These are phyloP conservation scores for Etheostoma spectabile DNA, from an alignment of 2,113 vertebrate species.

Conservation along the genomic window DNA sequence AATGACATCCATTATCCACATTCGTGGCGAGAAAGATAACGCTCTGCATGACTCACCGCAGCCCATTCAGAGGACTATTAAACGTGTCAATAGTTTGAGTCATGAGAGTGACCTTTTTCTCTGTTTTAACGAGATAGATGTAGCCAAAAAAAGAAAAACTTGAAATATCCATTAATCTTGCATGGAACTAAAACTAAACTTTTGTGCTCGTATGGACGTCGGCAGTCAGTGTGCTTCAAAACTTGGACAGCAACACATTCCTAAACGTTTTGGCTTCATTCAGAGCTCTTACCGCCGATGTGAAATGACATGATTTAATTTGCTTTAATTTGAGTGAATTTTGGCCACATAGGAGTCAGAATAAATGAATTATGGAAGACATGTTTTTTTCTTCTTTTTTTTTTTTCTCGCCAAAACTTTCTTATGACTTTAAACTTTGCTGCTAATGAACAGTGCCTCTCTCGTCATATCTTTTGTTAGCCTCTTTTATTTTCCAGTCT, in stretches of 20 bases:
- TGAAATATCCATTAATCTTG: slow-evolving; percentile 36
- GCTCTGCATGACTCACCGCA: slow-evolving; percentile 34
- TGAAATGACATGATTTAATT: slow-evolving; percentile 30
- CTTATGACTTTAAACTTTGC: slow-evolving; percentile 55
- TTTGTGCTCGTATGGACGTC: slow-evolving; percentile 1
- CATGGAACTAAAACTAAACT: slow-evolving; percentile 8
- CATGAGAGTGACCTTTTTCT: slow-evolving; percentile 64
- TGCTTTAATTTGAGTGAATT: slow-evolving; percentile 40
- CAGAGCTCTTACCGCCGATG: slow-evolving; percentile 14
- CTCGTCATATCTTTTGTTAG: slow-evolving; percentile 49
- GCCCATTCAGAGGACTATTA: slow-evolving; percentile 38
- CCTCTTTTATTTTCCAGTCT: slow-evolving; percentile 14
- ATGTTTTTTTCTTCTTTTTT: neutral
- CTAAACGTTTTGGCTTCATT: slow-evolving; percentile 23
- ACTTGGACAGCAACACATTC: slow-evolving; percentile 24
- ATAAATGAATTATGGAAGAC: slow-evolving; percentile 13
- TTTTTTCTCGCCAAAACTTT: slow-evolving; percentile 38
- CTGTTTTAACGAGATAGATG: slow-evolving; percentile 33
- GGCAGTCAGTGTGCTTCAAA: slow-evolving; percentile 13
- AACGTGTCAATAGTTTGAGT: slow-evolving; percentile 46
- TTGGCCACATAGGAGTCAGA: slow-evolving; percentile 27
- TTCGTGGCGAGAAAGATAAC: neutral
- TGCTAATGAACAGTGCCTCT: slow-evolving; percentile 56
- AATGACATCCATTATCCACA: slow-evolving; percentile 3
- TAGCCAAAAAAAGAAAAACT: slow-evolving; percentile 28